Base-by-base conservation (phyloP, 2,113 vertebrate species). In the Casuarius casuarius region DNA sequence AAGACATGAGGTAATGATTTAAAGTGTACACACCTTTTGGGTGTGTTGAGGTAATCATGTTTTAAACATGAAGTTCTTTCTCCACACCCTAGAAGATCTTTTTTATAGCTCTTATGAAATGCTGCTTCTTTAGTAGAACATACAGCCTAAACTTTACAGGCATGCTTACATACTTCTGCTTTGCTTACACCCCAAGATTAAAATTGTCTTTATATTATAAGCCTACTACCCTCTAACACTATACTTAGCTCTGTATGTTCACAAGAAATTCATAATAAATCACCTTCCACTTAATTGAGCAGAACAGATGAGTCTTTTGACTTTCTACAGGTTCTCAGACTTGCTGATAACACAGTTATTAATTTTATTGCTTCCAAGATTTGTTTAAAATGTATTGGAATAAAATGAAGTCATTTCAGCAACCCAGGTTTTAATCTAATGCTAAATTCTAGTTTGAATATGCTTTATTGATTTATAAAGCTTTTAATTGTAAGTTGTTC, bases 41-140 rank as follows among this genome's bases (percentile, higher is more conserved):
- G 96, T 86, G 95, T 97, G 95, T 91, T 67, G 54, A 79, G 87
- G 67, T 80, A 91, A 91, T 97, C 89, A 68, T 67, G 1, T 23
- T 73, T 77, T 46, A 89, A 95, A 88, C 75, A 90, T 3, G 6
- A 25, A 58, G 13, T 70, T 91, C 70, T 79, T 66, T 82, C 56
- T 59, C 91, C 89, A 92, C 91, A 74, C 94, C 96, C 87, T 33
- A 5, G 52, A 38, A 67, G 49, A 42, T 58, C 5, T 78, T 63
- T 2, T 73, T 87, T 82, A 93, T 87, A 83, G 72, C 78, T 62
- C 71, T 94, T 90, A 6, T 2, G 46, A 94, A 95, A 94, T 73
- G 51, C 66, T 82, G 70, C 52, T 77, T 12, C 80, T 33, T 78
- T 28, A 79, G 49, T 1, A 51, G 81, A 44, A 42, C 25, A 4